Conservation (phyloP, 2,888 invertebrate genomes). For the Stenodera caucasica region DNA sequence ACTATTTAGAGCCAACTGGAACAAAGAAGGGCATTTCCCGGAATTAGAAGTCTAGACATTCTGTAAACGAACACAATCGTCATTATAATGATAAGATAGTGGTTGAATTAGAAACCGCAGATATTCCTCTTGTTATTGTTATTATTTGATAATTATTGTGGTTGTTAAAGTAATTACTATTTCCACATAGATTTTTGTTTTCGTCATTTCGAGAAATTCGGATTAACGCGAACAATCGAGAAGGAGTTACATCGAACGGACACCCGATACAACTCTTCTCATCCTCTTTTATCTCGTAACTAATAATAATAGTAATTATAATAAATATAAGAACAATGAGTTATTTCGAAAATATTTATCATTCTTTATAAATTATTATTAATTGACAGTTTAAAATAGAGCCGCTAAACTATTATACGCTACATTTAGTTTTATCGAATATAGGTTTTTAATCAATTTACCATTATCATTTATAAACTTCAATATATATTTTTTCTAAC, state of each 20-base stretch:
- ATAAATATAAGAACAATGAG: too few relatives aligned
- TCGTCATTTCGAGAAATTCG: too few relatives aligned
- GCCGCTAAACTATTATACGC: conserved; percentile 22
- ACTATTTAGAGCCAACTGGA: conserved; percentile 31
- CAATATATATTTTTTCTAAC: too few relatives aligned
- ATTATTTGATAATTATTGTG: not conserved
- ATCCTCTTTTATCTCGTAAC: too few relatives aligned
- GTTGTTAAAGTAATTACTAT: too few relatives aligned
- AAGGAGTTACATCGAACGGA: too few relatives aligned
- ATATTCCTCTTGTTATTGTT: not conserved
- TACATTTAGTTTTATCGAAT: conserved; percentile 24
- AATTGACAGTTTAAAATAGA: conserved; percentile 24
- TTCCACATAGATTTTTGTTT: too few relatives aligned
- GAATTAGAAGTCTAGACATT: conserved; percentile 39
- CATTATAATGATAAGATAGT: conserved; percentile 27
- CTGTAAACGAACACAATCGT: conserved; percentile 31
- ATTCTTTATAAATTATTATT: conserved; percentile 15
- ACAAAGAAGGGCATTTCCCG: conserved; percentile 38
- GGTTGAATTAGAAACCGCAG: not conserved
- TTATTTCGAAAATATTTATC: not conserved
- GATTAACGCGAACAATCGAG: too few relatives aligned
- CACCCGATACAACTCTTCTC: too few relatives aligned
- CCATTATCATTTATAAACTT: too few relatives aligned
- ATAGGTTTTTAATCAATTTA: not conserved
- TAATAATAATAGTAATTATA: too few relatives aligned